Conservation (phyloP, 2,113 vertebrate species). For the Lamprotornis superbus region DNA sequence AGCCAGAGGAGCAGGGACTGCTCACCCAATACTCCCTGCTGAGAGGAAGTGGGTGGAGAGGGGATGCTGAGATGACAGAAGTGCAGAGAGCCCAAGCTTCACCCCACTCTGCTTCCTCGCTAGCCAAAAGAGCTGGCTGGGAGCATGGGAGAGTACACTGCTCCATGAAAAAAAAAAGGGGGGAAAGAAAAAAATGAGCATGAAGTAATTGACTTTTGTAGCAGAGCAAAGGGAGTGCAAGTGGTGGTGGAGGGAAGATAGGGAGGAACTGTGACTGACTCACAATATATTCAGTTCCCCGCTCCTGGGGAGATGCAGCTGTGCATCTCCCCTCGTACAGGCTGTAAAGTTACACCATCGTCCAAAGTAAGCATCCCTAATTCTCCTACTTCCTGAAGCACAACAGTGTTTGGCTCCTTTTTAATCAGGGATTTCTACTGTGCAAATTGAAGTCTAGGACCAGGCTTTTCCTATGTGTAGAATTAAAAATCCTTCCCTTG, state of each 20-base stretch:
- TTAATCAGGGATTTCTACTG: constrained; percentile 52
- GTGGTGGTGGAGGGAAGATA: constrained; percentile 15
- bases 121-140: constrained; percentile 48
- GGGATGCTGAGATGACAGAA: constrained; percentile 15
- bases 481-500: constrained; percentile 44
- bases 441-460: constrained; percentile 13
- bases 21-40: constrained; percentile 13
- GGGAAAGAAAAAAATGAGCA: not conserved
- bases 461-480: not conserved
- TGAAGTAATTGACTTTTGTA: constrained; percentile 46
- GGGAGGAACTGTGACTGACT: constrained; percentile 37
- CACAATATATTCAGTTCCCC: not conserved
- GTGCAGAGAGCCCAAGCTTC: not conserved
- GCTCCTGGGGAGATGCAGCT: constrained; percentile 59
- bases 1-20: not conserved
- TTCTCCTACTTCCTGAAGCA: constrained; percentile 54
- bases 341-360: not conserved
- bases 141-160: constrained; percentile 49
- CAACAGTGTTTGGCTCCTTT: constrained; percentile 43
- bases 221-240: constrained; percentile 27
- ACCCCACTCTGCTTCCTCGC: not conserved
- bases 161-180: not conserved
- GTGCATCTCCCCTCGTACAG: constrained; percentile 17
- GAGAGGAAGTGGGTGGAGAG: constrained; percentile 13
- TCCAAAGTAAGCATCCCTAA: constrained; percentile 67